phyloP scores from a whole-genome alignment of 2,888 invertebrate genomes.

The Ornithoptera alexandrae region DNA sequence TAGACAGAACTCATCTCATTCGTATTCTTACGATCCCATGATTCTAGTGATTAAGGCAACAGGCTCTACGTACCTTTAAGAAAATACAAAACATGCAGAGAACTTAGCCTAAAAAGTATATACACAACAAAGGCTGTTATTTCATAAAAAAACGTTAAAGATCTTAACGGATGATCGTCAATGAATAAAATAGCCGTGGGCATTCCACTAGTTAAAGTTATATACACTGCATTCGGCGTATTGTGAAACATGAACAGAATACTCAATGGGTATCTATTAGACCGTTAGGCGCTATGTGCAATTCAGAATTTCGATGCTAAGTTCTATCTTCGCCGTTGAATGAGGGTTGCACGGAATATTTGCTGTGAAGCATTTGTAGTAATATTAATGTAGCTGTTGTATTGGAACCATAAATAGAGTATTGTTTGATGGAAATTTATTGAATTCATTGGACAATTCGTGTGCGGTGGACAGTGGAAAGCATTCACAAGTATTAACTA shows the following conservation, averaged over 20 bases:
- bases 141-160: neutral
- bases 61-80: no score
- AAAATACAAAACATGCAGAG: neutral
- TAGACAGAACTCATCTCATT: no score
- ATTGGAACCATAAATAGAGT: slow-evolving; percentile 52
- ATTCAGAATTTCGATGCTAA: slow-evolving; percentile 27
- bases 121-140: neutral
- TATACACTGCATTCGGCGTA: slow-evolving; percentile 15
- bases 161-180: neutral
- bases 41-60: no score
- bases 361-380: slow-evolving; percentile 20
- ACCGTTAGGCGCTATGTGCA: slow-evolving; percentile 29
- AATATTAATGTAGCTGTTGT: slow-evolving; percentile 28
- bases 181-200: slow-evolving; percentile 21
- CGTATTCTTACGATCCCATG: no score
- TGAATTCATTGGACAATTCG: slow-evolving; percentile 35
- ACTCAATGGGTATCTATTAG: slow-evolving; percentile 20
- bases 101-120: no score
- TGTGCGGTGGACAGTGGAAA: slow-evolving; percentile 33
- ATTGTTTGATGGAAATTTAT: slow-evolving; percentile 52
- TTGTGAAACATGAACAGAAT: slow-evolving; percentile 26
- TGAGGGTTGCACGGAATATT: slow-evolving; percentile 25
- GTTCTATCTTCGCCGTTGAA: slow-evolving; percentile 28
- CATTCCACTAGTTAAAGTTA: slow-evolving; percentile 16
- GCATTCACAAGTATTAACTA: slow-evolving; percentile 31